Evolutionary conservation across 2,797 vertebrate species (phyloP).

Genomic region (Xenopus petersii): DNA sequence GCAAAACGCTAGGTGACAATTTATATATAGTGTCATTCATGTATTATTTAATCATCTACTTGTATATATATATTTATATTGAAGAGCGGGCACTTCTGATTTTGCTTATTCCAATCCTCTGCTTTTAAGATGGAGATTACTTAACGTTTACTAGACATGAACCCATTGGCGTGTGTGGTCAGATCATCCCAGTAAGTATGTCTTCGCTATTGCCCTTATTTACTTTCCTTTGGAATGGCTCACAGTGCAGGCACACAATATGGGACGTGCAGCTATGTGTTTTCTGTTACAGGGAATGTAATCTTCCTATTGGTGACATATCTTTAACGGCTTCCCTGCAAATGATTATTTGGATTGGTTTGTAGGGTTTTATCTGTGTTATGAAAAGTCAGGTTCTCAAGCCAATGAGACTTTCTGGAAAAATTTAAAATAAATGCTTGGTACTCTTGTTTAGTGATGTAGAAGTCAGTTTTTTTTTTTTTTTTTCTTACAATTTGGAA

Average conservation of each 20-base stretch:
- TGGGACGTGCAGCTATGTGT: slow-evolving; percentile 61
- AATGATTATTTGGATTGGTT: slow-evolving; percentile 74
- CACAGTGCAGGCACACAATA: slow-evolving; percentile 66
- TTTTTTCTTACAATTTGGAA: not conserved
- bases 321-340: slow-evolving; percentile 66
- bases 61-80: too few relatives aligned
- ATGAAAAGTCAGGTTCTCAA: slow-evolving; percentile 65
- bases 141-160: slow-evolving; percentile 96
- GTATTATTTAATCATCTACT: too few relatives aligned
- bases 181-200: slow-evolving; percentile 96
- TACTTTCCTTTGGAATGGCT: slow-evolving; percentile 67
- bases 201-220: slow-evolving; percentile 63
- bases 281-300: slow-evolving; percentile 56
- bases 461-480: not conserved
- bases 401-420: slow-evolving; percentile 39
- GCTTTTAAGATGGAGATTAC: slow-evolving; percentile 88
- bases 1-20: too few relatives aligned
- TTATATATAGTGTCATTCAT: too few relatives aligned
- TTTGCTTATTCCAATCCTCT: too few relatives aligned
- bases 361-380: slow-evolving; percentile 64
- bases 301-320: slow-evolving; percentile 72
- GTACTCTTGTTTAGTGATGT: not conserved
- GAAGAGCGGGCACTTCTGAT: too few relatives aligned
- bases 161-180: slow-evolving; percentile 97
- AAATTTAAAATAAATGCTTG: not conserved